Base-by-base conservation (phyloP, 2,888 invertebrate genomes). In the Meganola albula region DNA sequence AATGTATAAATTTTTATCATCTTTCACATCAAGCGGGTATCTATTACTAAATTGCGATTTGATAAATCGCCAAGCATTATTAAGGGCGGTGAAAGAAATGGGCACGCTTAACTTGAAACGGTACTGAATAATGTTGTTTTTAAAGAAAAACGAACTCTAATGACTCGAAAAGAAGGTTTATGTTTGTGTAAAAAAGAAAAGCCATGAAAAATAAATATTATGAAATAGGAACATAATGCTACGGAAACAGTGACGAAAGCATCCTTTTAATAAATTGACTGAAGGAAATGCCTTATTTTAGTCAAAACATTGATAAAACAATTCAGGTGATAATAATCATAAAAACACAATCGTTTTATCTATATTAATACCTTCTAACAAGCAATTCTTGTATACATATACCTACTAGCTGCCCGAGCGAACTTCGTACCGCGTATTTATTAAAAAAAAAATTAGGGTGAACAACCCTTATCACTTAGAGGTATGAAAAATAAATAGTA, bases 31-130 rank as follows among this genome's bases (percentile, higher is more conserved):
- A 74, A 72, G 73, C 74, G 66, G 73, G 77, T 83, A 80, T 85
- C 82, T 85, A 80, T 85, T 83, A 83, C 82, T 77, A 74, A 80
- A 84, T 83, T 84, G 85, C 78, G 69, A 78, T 83, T 84, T 85
- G 82, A 85, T 79, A 82, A 83, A 85, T 83, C 75, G 72, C 74
- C 75, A 69, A 74, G 76, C 84, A 84, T 84, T 84, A 84, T 82
- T 75, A 74, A 70, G 70, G 77, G 77, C 75, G 80, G 71, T 67
- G 67, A 77, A 84, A 83, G 79, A 78, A 85, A 84, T 85, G 79
- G 79, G 72, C 72, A 65, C 71, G 66, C 74, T 79, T 66, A 73
- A 72, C 60, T 65, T 57, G 61, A 75, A 80, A 74, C 63, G 68
- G 68, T 66, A 58, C 54, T 61, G 58, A 55, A 54, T 50, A 47